These are phyloP conservation scores for Bugulina stolonifera DNA, from an alignment of 2,888 invertebrate species.

Conservation along the genomic window DNA sequence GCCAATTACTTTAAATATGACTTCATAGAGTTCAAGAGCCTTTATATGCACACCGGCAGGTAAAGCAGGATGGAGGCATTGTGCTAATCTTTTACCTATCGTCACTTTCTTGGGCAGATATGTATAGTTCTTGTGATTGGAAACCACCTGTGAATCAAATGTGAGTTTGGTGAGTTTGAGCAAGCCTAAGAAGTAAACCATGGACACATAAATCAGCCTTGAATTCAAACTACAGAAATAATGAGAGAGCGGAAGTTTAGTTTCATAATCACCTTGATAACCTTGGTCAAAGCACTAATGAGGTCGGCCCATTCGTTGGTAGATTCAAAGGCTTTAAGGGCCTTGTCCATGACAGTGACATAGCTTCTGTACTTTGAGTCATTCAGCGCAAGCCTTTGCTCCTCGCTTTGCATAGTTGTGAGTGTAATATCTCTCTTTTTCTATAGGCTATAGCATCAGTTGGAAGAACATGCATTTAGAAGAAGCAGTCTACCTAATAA, in stretches of 20 bases:
- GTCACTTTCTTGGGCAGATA: constrained; percentile 79
- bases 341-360: constrained; percentile 65
- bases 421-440: no score
- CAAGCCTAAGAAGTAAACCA: no score
- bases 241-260: no score
- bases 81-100: constrained; percentile 81
- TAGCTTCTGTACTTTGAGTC: constrained; percentile 72
- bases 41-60: constrained; percentile 87
- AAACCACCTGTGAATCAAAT: constrained; percentile 68
- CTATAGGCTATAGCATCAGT: no score
- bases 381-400: constrained; percentile 56
- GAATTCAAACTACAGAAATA: no score
- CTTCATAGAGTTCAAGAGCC: constrained; percentile 82
- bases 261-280: constrained; percentile 84
- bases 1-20: constrained; percentile 82
- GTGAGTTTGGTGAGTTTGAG: no score
- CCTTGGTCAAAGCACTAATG: constrained; percentile 79
- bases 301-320: constrained; percentile 94
- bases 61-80: constrained; percentile 86
- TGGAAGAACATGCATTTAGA: no score
- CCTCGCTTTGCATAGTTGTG: constrained; percentile 4
- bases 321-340: constrained; percentile 81
- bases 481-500: no score
- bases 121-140: constrained; percentile 72
- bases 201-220: no score